phyloP scores from a whole-genome alignment of 2,113 vertebrate genomes.

The Pteropus alecto region DNA sequence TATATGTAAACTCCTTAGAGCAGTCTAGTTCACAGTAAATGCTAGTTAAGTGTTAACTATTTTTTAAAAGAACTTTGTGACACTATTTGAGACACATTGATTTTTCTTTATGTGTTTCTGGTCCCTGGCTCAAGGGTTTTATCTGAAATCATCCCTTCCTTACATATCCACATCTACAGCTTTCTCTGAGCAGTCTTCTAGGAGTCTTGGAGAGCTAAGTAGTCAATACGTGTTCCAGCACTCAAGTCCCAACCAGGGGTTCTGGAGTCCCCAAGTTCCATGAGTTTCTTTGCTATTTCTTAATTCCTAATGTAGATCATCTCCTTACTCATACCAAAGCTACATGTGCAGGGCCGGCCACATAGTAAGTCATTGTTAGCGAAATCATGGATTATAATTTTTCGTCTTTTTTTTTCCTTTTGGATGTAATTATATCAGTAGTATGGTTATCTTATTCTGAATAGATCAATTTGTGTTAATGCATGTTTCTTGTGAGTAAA shows the following conservation, averaged over 20 bases:
- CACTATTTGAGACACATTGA: not conserved
- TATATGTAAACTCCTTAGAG: not conserved
- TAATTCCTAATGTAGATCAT: not conserved
- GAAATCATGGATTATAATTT: not conserved
- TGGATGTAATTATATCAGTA: not conserved
- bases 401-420: not conserved
- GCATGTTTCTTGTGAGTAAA: not conserved
- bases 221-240: not conserved
- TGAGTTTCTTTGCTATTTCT: not conserved
- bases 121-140: not conserved
- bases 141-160: not conserved
- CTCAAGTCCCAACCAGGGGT: not conserved
- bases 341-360: not conserved
- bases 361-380: not conserved
- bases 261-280: not conserved
- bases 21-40: not conserved
- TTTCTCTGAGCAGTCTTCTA: not conserved
- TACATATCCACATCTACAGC: not conserved
- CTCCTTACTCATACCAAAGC: not conserved
- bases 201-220: not conserved
- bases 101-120: not conserved
- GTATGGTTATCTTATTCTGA: not conserved
- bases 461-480: not conserved
- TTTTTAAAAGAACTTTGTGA: not conserved
- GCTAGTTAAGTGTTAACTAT: not conserved